Evolutionary conservation across 1,140 invertebrate species (phyloP).

Genomic region (Chelonus insularis): DNA sequence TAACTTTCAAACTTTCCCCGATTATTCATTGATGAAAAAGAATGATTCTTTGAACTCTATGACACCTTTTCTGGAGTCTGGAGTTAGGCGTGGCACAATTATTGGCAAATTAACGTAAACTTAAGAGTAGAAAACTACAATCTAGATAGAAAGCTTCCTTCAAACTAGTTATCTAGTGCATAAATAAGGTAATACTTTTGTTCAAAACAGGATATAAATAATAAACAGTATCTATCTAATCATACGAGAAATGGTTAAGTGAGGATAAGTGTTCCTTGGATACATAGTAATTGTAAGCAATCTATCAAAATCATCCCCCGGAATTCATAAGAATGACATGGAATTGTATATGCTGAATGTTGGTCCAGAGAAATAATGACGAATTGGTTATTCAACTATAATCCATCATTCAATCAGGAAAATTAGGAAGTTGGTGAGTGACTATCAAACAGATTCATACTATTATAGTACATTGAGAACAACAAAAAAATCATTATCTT

Average conservation of each 20-base stretch:
- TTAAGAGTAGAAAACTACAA: not conserved
- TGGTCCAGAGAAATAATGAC: slow-evolving; percentile 15
- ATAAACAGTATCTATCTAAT: too few species aligned
- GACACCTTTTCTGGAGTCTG: not conserved
- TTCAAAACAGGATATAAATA: not conserved
- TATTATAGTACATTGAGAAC: not conserved
- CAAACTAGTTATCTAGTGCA: not conserved
- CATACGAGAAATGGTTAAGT: too few species aligned
- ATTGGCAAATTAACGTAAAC: not conserved
- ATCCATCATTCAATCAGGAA: slow-evolving; percentile 26
- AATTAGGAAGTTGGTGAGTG: slow-evolving; percentile 3
- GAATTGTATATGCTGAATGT: slow-evolving; percentile 14
- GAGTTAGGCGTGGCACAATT: slow-evolving; percentile 22
- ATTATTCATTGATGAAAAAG: slow-evolving; percentile 26
- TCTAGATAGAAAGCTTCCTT: not conserved
- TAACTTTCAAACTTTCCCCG: slow-evolving; percentile 33
- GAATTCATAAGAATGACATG: not conserved
- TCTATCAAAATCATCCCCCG: slow-evolving; percentile 50
- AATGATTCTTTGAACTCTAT: slow-evolving; percentile 15
- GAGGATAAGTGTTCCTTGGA: not conserved
- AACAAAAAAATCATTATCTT: not conserved
- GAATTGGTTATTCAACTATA: slow-evolving; percentile 1
- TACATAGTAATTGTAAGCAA: slow-evolving; percentile 27
- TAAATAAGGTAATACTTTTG: not conserved
- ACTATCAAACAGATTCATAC: too few species aligned